Evolutionary conservation across 2,797 vertebrate species (phyloP), one percentile per base, ranked within the genome.

Genomic region (Neosalanx taihuensis): DNA sequence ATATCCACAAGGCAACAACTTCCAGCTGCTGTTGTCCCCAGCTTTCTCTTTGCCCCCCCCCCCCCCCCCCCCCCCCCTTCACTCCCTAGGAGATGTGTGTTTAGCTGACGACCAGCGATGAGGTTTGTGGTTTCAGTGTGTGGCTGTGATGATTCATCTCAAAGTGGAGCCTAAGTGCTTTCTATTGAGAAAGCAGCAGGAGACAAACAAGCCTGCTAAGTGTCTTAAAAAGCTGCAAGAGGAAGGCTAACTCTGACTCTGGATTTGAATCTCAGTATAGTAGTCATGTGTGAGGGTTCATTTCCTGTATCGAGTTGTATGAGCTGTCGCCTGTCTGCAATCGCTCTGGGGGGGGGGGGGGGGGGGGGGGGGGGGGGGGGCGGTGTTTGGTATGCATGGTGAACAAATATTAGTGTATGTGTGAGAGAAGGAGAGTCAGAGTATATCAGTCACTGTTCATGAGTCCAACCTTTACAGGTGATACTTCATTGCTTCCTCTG

Each of bases 141-240:
- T 64, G 65, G 65, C 46, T 64, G 64, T 64, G 78, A 80, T 82
- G 81, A 85, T 76, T 85, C 84, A 83, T 80, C 78, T 76, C 23
- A 26, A 82, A 80, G 76, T 75, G 76, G 53, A 37, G 61, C 67
- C 76, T 71, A 72, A 83, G 76, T 79, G 72, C 74, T 74, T 75
- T 70, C 69, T 51, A 73, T 66, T 49, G 80, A 77, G 76, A 76
- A 65, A 51, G 23, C 65, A 76, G 69, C 65, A 60, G 46, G 73
- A 67, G 67, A 18, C 51, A n/a, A 15, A 13, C 51, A 20, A 51
- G 23, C 64, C 15, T 30, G 23, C 37, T 74, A 72, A 65, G 63
- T 67, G 74, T 29, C 62, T 58, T 51, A 67, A 70, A 74, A 59
- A 56, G 18, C 18, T 6, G 1, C 15, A n/a, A n/a, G 5, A 18